These are phyloP conservation scores for Cinclus mexicanus DNA, from an alignment of 2,113 vertebrate species.

Conservation along the genomic window DNA sequence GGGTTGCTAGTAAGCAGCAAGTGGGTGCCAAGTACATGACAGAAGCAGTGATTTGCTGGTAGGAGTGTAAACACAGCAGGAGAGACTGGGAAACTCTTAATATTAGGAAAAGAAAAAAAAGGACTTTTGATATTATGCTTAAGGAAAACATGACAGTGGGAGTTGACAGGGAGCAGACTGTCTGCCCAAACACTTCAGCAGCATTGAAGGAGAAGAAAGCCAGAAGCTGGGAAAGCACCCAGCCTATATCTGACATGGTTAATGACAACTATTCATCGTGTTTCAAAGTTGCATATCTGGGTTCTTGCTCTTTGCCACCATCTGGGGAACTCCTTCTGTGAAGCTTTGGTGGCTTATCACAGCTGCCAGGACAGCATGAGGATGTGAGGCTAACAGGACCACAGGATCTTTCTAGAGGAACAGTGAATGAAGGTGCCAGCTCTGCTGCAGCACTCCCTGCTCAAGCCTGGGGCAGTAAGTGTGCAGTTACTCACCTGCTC, in stretches of 20 bases:
- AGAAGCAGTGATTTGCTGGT: not conserved
- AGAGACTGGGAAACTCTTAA: not conserved
- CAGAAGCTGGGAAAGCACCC: not conserved
- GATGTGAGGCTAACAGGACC: not conserved
- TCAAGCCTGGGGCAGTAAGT: fast-evolving
- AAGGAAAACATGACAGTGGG: not conserved
- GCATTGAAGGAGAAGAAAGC: not conserved
- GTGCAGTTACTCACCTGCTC: not conserved
- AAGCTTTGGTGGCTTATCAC: not conserved
- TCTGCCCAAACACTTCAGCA: not conserved
- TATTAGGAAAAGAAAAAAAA: not conserved
- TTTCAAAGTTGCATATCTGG: not conserved
- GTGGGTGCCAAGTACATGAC: not conserved
- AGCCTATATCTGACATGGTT: not conserved
- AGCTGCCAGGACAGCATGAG: not conserved
- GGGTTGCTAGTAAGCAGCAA: not conserved
- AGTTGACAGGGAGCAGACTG: not conserved
- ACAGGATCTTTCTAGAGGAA: not conserved
- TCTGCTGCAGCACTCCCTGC: not conserved
- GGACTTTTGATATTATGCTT: not conserved
- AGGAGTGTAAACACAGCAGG: not conserved
- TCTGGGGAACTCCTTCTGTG: not conserved
- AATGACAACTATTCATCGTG: not conserved
- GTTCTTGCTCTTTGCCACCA: not conserved
- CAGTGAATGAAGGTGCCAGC: not conserved